Conservation (phyloP, 1,140 invertebrate genomes). For the Aphaenogaster floridana region DNA sequence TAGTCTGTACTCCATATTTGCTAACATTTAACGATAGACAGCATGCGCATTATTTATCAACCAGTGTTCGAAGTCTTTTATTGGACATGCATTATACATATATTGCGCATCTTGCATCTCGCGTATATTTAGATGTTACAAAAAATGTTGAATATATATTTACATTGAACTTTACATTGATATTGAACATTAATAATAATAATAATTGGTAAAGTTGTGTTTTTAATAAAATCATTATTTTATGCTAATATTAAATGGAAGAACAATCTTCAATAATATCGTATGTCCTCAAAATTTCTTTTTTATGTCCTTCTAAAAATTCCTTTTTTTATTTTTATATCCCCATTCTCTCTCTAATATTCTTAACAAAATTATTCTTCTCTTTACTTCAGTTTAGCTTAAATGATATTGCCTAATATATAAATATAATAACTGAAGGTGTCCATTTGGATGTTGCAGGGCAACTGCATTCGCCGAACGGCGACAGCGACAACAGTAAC, state of each 20-base stretch:
- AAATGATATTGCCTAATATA: conserved; percentile 12
- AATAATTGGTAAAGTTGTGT: not conserved
- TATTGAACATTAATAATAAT: conserved; percentile 3
- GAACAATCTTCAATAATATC: not conserved
- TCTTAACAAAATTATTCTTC: conserved; percentile 1
- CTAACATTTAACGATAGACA: conserved; percentile 1
- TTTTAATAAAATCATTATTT: not conserved
- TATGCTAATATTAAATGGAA: not conserved
- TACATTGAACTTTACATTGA: not conserved
- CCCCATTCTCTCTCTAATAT: not conserved
- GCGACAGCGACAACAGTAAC: conserved; percentile 84
- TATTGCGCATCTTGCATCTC: not conserved
- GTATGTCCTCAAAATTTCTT: not conserved
- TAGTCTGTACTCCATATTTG: conserved; percentile 1
- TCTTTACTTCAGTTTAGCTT: not conserved
- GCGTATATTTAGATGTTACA: not conserved
- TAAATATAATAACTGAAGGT: conserved; percentile 16
- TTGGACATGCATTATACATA: not conserved
- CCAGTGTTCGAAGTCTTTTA: not conserved
- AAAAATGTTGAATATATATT: not conserved
- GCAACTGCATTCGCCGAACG: conserved; percentile 84
- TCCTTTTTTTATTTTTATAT: not conserved
- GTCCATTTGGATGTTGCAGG: conserved; percentile 72
- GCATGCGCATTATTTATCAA: conserved; percentile 23
- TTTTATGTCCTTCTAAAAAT: not conserved